phyloP scores from a whole-genome alignment of 2,888 invertebrate species.

The Sussaba pulchella region DNA sequence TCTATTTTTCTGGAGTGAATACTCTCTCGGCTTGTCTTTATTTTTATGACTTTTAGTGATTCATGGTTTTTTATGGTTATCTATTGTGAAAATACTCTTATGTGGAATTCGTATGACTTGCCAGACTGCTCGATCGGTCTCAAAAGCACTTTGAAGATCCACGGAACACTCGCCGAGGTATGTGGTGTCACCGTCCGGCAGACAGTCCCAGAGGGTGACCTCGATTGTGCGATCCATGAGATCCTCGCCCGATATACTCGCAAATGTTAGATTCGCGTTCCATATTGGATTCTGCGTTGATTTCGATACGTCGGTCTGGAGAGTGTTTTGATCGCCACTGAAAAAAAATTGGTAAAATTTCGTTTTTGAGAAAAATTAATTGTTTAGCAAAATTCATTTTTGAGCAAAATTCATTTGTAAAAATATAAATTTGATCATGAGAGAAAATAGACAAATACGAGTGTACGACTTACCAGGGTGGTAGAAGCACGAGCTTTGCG shows the following conservation, averaged over 20 bases:
- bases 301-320: constrained; percentile 94
- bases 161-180: constrained; percentile 93
- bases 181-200: constrained; percentile 92
- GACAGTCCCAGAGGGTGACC: constrained; percentile 95
- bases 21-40: too few relatives aligned
- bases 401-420: not conserved
- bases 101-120: constrained; percentile 67
- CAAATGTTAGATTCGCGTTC: constrained; percentile 95
- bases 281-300: constrained; percentile 95
- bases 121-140: constrained; percentile 96
- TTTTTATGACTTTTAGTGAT: too few relatives aligned
- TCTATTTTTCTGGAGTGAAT: too few relatives aligned
- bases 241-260: constrained; percentile 91
- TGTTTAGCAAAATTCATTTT: too few relatives aligned
- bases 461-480: constrained; percentile 89
- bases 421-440: not conserved
- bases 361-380: too few relatives aligned
- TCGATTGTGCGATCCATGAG: constrained; percentile 93
- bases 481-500: constrained; percentile 92
- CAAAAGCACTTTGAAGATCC: constrained; percentile 92
- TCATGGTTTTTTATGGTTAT: too few relatives aligned
- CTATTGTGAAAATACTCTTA: not conserved
- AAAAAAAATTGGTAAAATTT: too few relatives aligned
- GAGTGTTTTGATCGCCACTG: constrained; percentile 91
- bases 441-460: not conserved